Percentiles rank a stretch among this genome's conserved stretches.
Evolutionary conservation across 2,888 invertebrate genomes (phyloP).

Genomic region (Fabriciana adippe): DNA sequence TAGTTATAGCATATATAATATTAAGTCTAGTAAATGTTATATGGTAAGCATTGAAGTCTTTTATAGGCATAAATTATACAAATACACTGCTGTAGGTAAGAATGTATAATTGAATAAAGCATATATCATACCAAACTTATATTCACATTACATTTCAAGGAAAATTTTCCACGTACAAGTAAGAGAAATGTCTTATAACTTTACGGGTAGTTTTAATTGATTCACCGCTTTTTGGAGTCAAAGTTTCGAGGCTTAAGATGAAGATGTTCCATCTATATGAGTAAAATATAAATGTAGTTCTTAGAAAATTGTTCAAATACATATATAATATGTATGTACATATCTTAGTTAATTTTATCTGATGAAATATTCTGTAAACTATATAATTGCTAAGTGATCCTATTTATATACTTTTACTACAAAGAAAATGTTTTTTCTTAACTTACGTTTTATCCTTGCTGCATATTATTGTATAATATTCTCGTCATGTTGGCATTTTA

Average conservation of each 20-base stretch:
- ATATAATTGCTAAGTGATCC: too few relatives aligned
- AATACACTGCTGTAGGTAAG: not conserved
- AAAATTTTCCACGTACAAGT: conserved; percentile 51
- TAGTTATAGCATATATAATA: too few relatives aligned
- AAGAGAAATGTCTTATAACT: conserved; percentile 63
- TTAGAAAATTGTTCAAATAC: not conserved
- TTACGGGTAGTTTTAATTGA: conserved; percentile 73
- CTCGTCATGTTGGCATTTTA: too few relatives aligned
- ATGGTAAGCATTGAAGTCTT: too few relatives aligned
- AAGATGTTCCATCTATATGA: conserved; percentile 44
- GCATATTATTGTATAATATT: too few relatives aligned
- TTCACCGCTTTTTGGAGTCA: conserved; percentile 55
- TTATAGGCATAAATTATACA: not conserved
- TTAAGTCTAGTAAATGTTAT: too few relatives aligned
- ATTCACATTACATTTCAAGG: conserved; percentile 38
- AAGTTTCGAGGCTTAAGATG: conserved; percentile 53
- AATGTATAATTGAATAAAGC: not conserved
- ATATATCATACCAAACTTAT: not conserved
- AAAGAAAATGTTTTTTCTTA: too few relatives aligned
- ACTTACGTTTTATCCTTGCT: too few relatives aligned
- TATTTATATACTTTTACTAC: too few relatives aligned
- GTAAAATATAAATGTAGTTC: conserved; percentile 26
- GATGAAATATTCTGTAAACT: too few relatives aligned
- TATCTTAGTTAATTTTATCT: too few relatives aligned
- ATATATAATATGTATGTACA: not conserved